Percentiles rank a stretch among this genome's conserved stretches.
Evolutionary conservation across 2,113 vertebrate genomes (phyloP).

Genomic region (Sander vitreus): DNA sequence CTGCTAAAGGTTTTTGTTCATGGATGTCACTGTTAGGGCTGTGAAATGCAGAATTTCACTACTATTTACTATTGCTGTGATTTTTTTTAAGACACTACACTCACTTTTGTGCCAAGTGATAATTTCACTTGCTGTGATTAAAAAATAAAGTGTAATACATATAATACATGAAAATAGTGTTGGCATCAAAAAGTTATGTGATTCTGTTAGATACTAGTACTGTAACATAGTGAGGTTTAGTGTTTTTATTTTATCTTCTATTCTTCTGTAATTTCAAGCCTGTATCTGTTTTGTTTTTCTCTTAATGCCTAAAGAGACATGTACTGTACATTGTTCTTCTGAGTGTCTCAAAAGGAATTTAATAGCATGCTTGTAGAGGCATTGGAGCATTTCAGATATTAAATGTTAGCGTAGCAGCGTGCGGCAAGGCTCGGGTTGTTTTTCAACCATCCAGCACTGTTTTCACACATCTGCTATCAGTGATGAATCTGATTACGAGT

Average conservation of each 20-base stretch:
- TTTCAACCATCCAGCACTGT: neutral
- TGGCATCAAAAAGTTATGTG: neutral
- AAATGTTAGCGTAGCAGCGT: neutral
- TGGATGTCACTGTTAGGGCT: neutral
- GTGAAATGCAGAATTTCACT: neutral
- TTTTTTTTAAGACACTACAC: neutral
- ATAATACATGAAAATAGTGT: no score
- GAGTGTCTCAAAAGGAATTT: no score
- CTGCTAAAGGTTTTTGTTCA: neutral
- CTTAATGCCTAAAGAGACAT: neutral
- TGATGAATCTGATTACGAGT: neutral
- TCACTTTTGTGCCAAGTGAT: neutral
- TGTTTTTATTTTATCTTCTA: neutral
- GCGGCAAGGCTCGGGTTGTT: neutral
- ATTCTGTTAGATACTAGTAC: neutral
- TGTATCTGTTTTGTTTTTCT: neutral
- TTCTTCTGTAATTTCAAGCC: neutral
- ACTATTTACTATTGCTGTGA: neutral
- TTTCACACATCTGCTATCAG: neutral
- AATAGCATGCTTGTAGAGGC: no score
- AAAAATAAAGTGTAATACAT: no score
- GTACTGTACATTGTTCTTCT: neutral
- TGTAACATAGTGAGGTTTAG: neutral
- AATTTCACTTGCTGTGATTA: no score
- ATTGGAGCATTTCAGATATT: neutral